Evolutionary conservation across 2,888 invertebrate genomes (phyloP).

Genomic region (Gasteruption jaculator): DNA sequence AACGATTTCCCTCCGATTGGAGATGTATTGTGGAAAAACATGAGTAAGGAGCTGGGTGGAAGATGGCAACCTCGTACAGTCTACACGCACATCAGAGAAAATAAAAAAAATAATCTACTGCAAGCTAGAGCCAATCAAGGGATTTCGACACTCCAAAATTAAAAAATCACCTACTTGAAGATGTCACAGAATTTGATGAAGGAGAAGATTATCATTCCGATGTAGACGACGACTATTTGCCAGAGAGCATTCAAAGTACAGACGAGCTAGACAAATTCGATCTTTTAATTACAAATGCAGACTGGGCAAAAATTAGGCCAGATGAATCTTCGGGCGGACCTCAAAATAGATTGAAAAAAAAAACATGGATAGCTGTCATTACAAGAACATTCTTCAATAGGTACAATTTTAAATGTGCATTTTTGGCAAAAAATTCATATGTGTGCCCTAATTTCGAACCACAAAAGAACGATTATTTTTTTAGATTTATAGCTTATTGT

Average conservation of each 20-base stretch:
- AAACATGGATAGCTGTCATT: constrained; percentile 16
- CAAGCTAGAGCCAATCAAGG: constrained; percentile 12
- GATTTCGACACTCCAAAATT: constrained; percentile 2
- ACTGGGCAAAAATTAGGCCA: constrained; percentile 17
- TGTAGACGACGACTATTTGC: constrained; percentile 3
- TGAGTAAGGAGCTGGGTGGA: constrained; percentile 18
- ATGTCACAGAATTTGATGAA: constrained; percentile 4
- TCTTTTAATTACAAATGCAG: constrained; percentile 4
- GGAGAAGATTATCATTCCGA: constrained; percentile 3
- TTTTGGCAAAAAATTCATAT: constrained; percentile 15
- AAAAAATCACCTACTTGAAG: constrained; percentile 7
- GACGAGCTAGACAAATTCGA: constrained; percentile 6
- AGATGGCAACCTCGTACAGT: constrained; percentile 17
- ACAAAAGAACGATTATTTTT: constrained; percentile 7
- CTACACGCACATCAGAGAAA: constrained; percentile 15
- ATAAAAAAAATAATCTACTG: constrained; percentile 13
- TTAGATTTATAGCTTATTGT: constrained; percentile 16
- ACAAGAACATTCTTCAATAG: constrained; percentile 17
- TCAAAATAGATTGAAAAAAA: constrained; percentile 8
- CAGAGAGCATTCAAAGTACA: no score
- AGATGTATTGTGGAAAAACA: constrained; percentile 15
- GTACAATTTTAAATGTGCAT: constrained; percentile 19
- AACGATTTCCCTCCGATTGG: constrained; percentile 16
- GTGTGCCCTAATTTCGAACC: constrained; percentile 1
- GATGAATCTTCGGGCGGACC: neutral